Percentiles rank a stretch among this genome's conserved stretches.
These are phyloP conservation scores for Chlorops oryzae DNA, from an alignment of 1,140 invertebrate genomes.

Conservation along the genomic window DNA sequence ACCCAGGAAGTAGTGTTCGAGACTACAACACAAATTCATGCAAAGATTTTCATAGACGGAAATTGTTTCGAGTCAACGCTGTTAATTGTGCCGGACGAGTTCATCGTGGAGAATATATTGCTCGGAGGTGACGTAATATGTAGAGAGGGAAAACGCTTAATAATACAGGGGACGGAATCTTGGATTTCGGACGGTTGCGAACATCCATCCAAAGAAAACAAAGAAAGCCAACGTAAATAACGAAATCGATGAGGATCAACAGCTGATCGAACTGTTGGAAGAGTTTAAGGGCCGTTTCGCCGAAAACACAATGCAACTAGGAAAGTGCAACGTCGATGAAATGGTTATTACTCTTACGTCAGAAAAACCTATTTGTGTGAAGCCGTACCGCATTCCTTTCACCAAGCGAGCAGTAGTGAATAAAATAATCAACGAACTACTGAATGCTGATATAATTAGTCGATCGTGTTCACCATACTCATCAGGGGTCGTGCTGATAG, in stretches of 20 bases:
- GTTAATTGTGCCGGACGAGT: too few relatives aligned
- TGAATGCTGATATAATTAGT: conserved; percentile 17
- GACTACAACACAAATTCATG: too few relatives aligned
- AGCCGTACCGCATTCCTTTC: conserved; percentile 23
- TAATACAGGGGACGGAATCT: conserved; percentile 4
- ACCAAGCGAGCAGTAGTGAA: conserved; percentile 24
- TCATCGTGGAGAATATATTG: conserved; percentile 1
- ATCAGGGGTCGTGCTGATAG: conserved; percentile 23
- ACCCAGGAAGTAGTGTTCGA: too few relatives aligned
- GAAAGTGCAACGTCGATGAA: conserved; percentile 6
- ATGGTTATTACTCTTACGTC: conserved; percentile 15
- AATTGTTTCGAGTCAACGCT: too few relatives aligned
- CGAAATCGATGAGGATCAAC: neutral
- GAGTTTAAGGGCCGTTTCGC: neutral
- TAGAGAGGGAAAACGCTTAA: conserved; percentile 1
- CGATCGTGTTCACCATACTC: conserved; percentile 25
- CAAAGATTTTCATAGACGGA: too few relatives aligned
- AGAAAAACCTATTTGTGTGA: conserved; percentile 13
- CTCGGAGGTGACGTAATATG: conserved; percentile 8
- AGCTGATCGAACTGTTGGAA: neutral
- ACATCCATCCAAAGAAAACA: neutral
- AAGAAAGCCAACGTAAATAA: neutral
- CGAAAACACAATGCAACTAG: neutral
- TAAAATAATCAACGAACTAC: conserved; percentile 20
- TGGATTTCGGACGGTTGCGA: neutral